A percentile compares a stretch with the other conserved stretches of the same genome.
Conservation (phyloP, 2,888 invertebrate species). For the Melangyna quadrimaculata region DNA sequence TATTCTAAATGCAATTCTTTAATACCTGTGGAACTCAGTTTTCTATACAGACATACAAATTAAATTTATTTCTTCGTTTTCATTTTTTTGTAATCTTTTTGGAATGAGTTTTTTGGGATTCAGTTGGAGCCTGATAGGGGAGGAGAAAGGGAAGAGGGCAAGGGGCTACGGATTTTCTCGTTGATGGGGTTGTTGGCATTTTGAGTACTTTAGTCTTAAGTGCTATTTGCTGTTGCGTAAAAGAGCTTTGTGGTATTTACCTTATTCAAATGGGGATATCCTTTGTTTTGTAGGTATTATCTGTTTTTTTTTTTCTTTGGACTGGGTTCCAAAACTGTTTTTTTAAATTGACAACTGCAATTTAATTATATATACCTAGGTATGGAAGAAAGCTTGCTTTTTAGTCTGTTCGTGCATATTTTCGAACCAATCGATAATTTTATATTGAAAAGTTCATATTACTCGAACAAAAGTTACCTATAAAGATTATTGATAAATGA, state of each 20-base stretch:
- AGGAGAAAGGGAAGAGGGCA: no score
- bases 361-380: no score
- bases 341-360: neutral
- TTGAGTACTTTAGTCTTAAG: conserved; percentile 51
- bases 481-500: no score
- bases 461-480: no score
- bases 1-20: conserved; percentile 58
- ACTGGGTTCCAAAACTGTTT: neutral
- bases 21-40: conserved; percentile 49
- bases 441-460: no score
- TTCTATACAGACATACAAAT: neutral
- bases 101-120: neutral
- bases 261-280: neutral
- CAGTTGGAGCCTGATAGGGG: no score
- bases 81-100: neutral
- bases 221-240: conserved; percentile 62
- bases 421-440: no score
- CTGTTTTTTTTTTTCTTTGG: neutral
- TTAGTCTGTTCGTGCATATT: no score
- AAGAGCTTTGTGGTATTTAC: conserved; percentile 29
- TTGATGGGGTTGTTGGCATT: conserved; percentile 51
- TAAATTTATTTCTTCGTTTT: neutral
- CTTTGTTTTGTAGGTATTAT: neutral
- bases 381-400: no score
- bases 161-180: neutral